Conservation (phyloP, 2,113 vertebrate species). For the Archilochus colubris region DNA sequence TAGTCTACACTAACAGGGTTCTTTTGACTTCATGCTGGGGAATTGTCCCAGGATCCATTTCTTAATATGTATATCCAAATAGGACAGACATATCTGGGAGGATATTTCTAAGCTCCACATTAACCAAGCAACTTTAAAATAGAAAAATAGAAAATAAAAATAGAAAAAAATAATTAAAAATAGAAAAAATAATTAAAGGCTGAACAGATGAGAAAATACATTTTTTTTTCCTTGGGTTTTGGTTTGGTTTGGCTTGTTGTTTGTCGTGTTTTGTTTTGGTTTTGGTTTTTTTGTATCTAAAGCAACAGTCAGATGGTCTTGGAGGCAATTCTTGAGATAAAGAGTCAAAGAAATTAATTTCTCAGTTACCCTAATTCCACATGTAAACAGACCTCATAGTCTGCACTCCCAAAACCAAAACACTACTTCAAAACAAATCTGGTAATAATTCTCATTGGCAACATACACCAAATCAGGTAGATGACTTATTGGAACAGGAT, state of each 20-base stretch:
- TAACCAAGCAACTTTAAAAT: neutral
- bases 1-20: conserved; percentile 13
- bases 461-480: neutral
- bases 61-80: conserved; percentile 24
- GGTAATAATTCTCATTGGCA: neutral
- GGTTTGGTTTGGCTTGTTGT: too few relatives aligned
- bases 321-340: neutral
- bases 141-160: conserved; percentile 10
- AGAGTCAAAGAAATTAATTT: neutral
- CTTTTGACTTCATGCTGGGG: conserved; percentile 38
- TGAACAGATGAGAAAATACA: neutral
- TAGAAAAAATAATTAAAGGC: neutral
- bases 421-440: neutral
- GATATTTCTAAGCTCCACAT: neutral
- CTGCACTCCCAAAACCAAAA: neutral
- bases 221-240: neutral
- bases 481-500: neutral
- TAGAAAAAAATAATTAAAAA: neutral
- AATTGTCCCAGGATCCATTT: conserved; percentile 14
- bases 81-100: neutral
- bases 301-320: neutral
- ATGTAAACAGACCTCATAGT: neutral
- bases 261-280: too few relatives aligned
- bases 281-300: neutral
- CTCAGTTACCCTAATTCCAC: neutral